Conservation (phyloP, 2,113 vertebrate genomes). For the Capra hircus region DNA sequence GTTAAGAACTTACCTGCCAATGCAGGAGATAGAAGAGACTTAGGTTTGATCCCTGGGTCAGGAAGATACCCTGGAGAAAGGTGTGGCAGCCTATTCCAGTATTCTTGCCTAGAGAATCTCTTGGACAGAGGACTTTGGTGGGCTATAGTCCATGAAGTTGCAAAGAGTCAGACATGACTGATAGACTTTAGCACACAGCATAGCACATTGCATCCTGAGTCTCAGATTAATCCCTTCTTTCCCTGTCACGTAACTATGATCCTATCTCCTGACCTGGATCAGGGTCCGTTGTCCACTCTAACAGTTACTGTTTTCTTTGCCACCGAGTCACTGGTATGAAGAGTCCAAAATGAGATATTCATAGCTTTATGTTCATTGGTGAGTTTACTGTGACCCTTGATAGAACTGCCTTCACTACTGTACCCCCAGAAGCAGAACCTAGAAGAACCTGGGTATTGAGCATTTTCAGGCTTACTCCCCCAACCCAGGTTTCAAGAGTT, state of each 20-base stretch:
- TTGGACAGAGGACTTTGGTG: not conserved
- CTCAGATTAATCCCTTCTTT: not conserved
- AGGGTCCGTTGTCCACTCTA: not conserved
- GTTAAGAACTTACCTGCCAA: not conserved
- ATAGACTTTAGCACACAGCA: not conserved
- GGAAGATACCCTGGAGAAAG: not conserved
- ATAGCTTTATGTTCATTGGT: not conserved
- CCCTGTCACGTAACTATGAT: not conserved
- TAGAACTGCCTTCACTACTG: not conserved
- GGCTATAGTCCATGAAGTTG: not conserved
- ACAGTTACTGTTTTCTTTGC: not conserved
- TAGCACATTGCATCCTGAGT: not conserved
- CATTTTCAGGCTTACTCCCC: not conserved
- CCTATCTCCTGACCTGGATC: not conserved
- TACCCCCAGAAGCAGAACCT: not conserved
- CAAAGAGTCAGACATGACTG: not conserved
- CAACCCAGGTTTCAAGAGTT: not conserved
- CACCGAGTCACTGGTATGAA: not conserved
- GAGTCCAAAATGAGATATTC: not conserved
- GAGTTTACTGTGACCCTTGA: not conserved
- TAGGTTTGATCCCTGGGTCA: not conserved
- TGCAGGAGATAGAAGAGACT: not conserved
- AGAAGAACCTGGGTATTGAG: not conserved
- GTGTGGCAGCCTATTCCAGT: not conserved
- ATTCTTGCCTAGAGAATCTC: not conserved